A percentile compares a stretch with the other conserved stretches of the same genome.
These are phyloP conservation scores for Nasonia vitripennis DNA, from an alignment of 1,140 invertebrate genomes.

Conservation along the genomic window DNA sequence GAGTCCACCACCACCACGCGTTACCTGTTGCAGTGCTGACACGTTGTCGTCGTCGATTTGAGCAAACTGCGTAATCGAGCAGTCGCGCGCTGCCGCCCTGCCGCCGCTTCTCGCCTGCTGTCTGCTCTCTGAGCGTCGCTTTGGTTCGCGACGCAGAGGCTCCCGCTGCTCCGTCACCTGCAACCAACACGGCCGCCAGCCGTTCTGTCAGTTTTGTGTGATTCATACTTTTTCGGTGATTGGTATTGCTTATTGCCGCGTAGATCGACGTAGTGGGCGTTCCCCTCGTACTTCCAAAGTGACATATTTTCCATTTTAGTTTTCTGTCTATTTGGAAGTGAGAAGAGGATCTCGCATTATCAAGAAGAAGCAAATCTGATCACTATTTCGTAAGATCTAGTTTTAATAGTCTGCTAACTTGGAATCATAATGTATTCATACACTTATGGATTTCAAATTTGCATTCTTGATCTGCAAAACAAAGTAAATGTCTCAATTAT, in stretches of 20 bases:
- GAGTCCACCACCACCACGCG: conserved; percentile 83
- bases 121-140: conserved; percentile 65
- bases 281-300: too few relatives aligned
- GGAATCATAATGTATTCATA: neutral
- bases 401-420: neutral
- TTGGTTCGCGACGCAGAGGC: conserved; percentile 71
- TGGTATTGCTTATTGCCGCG: neutral
- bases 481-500: neutral
- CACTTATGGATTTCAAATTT: neutral
- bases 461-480: neutral
- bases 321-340: neutral
- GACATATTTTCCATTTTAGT: neutral
- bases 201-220: neutral
- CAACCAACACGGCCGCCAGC: neutral
- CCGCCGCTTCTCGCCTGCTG: conserved; percentile 67
- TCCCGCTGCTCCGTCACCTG: conserved; percentile 73
- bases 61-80: conserved; percentile 90
- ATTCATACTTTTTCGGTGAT: neutral
- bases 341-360: neutral
- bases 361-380: neutral
- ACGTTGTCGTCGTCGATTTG: conserved; percentile 95
- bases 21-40: conserved; percentile 90
- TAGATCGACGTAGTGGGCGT: neutral
- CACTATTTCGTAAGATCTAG: neutral
- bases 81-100: conserved; percentile 72